These are phyloP conservation scores for Alloplasta piceator DNA, from an alignment of 2,888 invertebrate genomes.

Conservation along the genomic window DNA sequence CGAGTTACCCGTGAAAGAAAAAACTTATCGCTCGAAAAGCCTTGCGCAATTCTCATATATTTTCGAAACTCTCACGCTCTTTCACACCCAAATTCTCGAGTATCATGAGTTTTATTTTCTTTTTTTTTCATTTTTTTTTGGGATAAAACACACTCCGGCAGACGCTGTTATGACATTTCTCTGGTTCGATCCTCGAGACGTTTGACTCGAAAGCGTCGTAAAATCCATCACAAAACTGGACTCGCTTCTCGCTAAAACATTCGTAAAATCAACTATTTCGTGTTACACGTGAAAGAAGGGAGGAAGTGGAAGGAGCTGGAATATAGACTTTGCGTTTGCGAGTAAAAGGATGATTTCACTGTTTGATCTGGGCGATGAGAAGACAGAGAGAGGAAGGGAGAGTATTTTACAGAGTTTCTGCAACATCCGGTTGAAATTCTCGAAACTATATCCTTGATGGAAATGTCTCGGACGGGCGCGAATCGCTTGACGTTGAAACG, in stretches of 20 bases:
- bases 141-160: constrained; percentile 9
- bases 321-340: constrained; percentile 9
- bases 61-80: constrained; percentile 33
- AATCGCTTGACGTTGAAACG: constrained; percentile 2
- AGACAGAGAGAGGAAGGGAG: constrained; percentile 6
- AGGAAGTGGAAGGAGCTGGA: not conserved
- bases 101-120: constrained; percentile 13
- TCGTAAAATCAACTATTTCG: not conserved
- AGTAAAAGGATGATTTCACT: constrained; percentile 54
- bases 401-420: constrained; percentile 18
- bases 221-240: not conserved
- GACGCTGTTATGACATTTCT: constrained; percentile 44
- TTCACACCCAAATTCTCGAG: constrained; percentile 13
- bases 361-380: constrained; percentile 42
- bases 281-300: not conserved
- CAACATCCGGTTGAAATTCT: constrained; percentile 50
- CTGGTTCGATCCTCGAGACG: not conserved
- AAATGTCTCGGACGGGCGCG: not conserved
- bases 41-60: constrained; percentile 35
- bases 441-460: constrained; percentile 38
- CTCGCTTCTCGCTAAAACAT: too few relatives aligned
- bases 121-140: constrained; percentile 20
- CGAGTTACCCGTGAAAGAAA: not conserved
- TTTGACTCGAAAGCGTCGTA: not conserved
- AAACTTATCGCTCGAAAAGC: constrained; percentile 16